Base-by-base conservation (phyloP, 2,797 vertebrate genomes). In the Cirrhinus molitorella region DNA sequence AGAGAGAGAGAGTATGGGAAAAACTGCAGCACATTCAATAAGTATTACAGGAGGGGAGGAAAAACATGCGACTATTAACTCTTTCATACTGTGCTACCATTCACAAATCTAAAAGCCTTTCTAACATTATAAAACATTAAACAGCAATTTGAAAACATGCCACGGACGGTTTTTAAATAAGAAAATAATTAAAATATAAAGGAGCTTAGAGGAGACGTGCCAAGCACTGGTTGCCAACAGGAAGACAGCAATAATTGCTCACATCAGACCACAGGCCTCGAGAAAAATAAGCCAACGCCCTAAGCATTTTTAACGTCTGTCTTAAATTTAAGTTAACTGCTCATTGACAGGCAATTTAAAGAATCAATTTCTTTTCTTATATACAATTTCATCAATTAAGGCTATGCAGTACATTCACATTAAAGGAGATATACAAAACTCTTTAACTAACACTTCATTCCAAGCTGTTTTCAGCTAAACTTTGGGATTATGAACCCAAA, bases 11-110 rank as follows among this genome's bases (percentile, higher is more conserved):
- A 49, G 31, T 28, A 43, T 16, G 37, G 21, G 23, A 25, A 9
- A 86, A 86, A 88, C 88, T 5, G 17, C 87, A 87, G 87, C 90
- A 82, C 82, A 85, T 86, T 87, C 87, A 88, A 85, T 45, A 85
- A 83, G 79, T 61, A 66, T 66, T 53, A 43, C 67, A 67, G 31
- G 59, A 85, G 28, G 16, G 66, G 57, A 23, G 34, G 17, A 61
- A 85, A 17, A 67, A 55, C 43, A 79, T 25, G 31, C 17, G 11
- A 68, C 45, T 43, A 55, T 80, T 76, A 82, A 87, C 76, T 47
- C 59, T 79, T 67, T 79, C 47, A 34, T 47, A 28, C 57, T 63
- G 40, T 4, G 23, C 53, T 7, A 43, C 9, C 34, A 34, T 17
- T 31, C 28, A 31, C 31, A 4, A 63, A 4, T 16, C 28, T 21